Conservation (phyloP, 2,888 invertebrate genomes). For the Leucophenga montana region DNA sequence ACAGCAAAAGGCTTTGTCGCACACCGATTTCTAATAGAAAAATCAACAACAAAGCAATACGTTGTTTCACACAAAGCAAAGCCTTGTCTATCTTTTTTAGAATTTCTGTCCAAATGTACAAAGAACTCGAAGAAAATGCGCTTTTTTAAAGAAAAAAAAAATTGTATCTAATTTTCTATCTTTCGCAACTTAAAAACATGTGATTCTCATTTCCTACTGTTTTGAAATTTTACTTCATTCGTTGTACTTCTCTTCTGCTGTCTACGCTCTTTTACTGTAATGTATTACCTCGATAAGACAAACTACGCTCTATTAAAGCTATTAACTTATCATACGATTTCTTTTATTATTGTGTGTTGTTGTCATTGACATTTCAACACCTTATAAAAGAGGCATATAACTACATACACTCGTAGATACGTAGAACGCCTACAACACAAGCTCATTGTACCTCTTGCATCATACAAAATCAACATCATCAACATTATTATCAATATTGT, state of each 20-base stretch:
- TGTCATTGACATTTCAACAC: slow-evolving; percentile 45
- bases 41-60: neutral
- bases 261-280: too few relatives aligned
- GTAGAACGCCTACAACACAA: slow-evolving; percentile 21
- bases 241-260: too few relatives aligned
- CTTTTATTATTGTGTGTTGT: slow-evolving; percentile 22
- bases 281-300: neutral
- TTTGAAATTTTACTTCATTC: neutral
- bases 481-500: slow-evolving; percentile 43
- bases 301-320: slow-evolving; percentile 26
- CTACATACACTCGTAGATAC: neutral
- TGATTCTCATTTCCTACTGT: neutral
- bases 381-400: slow-evolving; percentile 14
- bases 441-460: neutral
- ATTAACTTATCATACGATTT: slow-evolving; percentile 37
- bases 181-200: too few relatives aligned
- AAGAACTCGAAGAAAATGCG: neutral
- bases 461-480: slow-evolving; percentile 34
- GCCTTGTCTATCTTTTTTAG: slow-evolving; percentile 13
- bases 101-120: neutral
- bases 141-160: too few relatives aligned
- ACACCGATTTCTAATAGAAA: neutral
- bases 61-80: slow-evolving; percentile 19
- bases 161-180: neutral
- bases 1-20: neutral